These are phyloP conservation scores for Marmota flaviventris DNA, from an alignment of 2,113 vertebrate species.

Conservation along the genomic window DNA sequence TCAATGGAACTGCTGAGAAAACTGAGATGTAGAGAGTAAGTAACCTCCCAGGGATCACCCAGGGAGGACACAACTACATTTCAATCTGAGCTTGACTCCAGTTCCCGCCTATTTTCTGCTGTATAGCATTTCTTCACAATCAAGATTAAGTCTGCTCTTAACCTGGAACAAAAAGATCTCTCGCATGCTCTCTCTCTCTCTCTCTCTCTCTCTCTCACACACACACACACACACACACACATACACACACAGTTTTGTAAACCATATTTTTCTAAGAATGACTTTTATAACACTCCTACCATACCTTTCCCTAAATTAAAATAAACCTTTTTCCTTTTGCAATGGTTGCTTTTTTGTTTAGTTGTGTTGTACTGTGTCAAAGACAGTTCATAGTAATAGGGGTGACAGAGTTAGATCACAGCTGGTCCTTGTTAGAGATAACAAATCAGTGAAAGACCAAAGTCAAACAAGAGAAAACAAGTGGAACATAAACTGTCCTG, in stretches of 20 bases:
- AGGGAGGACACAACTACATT: background rate
- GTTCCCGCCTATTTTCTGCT: background rate
- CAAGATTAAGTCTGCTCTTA: background rate
- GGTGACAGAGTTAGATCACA: background rate
- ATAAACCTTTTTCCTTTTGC: background rate
- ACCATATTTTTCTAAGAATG: background rate
- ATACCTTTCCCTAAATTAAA: background rate
- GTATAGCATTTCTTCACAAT: background rate
- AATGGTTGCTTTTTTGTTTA: background rate
- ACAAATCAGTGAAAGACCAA: constrained; percentile 6
- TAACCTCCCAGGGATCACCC: background rate
- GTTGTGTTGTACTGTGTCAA: background rate
- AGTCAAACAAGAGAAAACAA: constrained; percentile 49
- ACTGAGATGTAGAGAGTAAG: background rate
- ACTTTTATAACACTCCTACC: background rate
- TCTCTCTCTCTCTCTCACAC: no score
- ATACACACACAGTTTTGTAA: background rate
- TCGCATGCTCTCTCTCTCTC: no score
- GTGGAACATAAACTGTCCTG: background rate
- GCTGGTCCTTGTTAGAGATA: background rate
- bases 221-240: no score
- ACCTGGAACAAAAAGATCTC: background rate
- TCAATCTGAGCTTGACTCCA: background rate
- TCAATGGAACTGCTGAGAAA: background rate
- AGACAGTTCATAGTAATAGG: background rate